phyloP scores from a whole-genome alignment of 2,113 vertebrate species.

The Natator depressus region DNA sequence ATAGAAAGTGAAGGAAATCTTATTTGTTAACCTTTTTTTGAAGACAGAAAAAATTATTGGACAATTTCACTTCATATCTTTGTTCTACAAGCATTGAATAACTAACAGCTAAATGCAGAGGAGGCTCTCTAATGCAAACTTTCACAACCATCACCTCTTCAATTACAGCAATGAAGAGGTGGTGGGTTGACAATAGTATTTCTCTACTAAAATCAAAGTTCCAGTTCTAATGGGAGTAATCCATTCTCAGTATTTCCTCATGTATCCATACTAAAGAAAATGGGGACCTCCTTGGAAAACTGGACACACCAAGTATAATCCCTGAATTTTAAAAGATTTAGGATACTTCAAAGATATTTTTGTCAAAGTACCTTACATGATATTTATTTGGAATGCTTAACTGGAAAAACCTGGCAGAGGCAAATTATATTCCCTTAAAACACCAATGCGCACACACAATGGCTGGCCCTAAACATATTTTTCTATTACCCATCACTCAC shows the following conservation, averaged over 20 bases:
- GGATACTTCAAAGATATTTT: not conserved
- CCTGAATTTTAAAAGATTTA: not conserved
- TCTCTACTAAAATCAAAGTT: not conserved
- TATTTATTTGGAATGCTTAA: not conserved
- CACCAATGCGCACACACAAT: not conserved
- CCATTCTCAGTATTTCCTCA: not conserved
- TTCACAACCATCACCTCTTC: not conserved
- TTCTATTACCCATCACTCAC: not conserved
- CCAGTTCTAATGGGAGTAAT: not conserved
- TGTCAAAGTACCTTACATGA: not conserved
- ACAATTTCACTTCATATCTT: not conserved
- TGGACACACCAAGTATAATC: not conserved
- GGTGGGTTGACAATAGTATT: accelerated
- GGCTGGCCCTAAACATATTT: not conserved
- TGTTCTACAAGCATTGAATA: not conserved
- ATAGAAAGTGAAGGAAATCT: not conserved
- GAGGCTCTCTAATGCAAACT: not conserved
- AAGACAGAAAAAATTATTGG: not conserved
- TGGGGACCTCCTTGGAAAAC: not conserved
- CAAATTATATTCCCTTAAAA: not conserved
- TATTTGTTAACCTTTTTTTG: not conserved
- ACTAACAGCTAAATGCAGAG: not conserved
- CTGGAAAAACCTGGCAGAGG: not conserved
- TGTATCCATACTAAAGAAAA: not conserved
- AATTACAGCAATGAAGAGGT: not conserved